Percentiles rank a stretch among this genome's conserved stretches.
These are phyloP conservation scores for Cryptops parisi DNA, from an alignment of 2,888 invertebrate genomes.

Conservation along the genomic window DNA sequence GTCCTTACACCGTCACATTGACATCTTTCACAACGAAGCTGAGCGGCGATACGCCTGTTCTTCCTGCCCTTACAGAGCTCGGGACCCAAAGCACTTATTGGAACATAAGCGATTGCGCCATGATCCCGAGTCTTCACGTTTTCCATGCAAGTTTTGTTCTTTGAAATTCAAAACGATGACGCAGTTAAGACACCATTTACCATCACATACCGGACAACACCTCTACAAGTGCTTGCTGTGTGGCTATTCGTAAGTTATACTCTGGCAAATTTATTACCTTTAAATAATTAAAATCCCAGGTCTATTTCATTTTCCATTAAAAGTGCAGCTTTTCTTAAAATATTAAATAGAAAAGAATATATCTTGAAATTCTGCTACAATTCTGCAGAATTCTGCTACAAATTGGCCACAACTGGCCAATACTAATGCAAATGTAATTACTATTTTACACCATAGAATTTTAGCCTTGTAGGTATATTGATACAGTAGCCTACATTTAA, in stretches of 20 bases:
- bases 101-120: conserved; percentile 13
- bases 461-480: too few relatives aligned
- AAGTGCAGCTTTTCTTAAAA: too few relatives aligned
- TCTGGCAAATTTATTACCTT: too few relatives aligned
- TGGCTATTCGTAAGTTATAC: conserved; percentile 10
- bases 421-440: too few relatives aligned
- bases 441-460: too few relatives aligned
- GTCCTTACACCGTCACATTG: conserved; percentile 8
- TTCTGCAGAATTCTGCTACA: too few relatives aligned
- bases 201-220: conserved; percentile 27
- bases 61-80: conserved; percentile 12
- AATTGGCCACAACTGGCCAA: too few relatives aligned
- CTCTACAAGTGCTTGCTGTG: conserved; percentile 13
- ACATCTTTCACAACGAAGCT: conserved; percentile 14
- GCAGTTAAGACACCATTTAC: conserved; percentile 35
- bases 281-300: too few relatives aligned
- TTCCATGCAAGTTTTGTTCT: conserved; percentile 34
- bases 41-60: conserved; percentile 13
- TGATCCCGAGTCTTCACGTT: conserved; percentile 10
- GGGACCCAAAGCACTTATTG: conserved; percentile 12
- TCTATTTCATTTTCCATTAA: too few relatives aligned
- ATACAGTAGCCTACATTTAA: too few relatives aligned
- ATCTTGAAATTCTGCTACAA: too few relatives aligned
- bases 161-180: conserved; percentile 34
- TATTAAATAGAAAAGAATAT: too few relatives aligned